These are phyloP conservation scores for Heteromyza rotundicornis DNA, from an alignment of 2,888 invertebrate genomes.

Conservation along the genomic window DNA sequence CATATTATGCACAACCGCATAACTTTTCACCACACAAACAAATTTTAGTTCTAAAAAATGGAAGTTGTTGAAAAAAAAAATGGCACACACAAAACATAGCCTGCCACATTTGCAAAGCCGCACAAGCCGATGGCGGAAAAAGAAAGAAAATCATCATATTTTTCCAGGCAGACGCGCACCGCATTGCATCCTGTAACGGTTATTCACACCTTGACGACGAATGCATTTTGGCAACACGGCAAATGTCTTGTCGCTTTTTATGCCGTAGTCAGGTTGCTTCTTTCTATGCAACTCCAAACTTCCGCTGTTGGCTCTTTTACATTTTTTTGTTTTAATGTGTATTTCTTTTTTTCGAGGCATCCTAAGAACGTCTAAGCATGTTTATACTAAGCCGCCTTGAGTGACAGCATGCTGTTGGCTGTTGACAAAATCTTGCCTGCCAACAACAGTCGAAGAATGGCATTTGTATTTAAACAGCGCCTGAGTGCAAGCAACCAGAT, in stretches of 20 bases:
- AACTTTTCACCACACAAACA: not conserved
- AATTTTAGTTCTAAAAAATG: not conserved
- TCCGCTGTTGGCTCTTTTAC: no score
- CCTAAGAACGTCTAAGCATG: not conserved
- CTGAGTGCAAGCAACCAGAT: no score
- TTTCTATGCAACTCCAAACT: not conserved
- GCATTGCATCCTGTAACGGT: conserved; percentile 32
- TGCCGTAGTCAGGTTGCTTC: no score
- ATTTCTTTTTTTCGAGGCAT: no score
- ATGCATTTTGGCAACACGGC: conserved; percentile 11
- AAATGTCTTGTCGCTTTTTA: conserved; percentile 7
- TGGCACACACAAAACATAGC: no score
- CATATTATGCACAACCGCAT: not conserved
- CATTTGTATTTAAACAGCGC: not conserved
- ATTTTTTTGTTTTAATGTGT: no score
- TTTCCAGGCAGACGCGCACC: no score
- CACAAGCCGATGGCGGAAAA: not conserved
- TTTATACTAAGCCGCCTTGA: not conserved
- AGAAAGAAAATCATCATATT: not conserved
- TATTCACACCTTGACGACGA: conserved; percentile 44
- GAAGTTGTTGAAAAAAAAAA: no score
- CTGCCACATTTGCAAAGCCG: no score
- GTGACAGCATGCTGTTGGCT: not conserved
- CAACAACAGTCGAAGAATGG: not conserved
- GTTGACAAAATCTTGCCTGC: not conserved